These are phyloP conservation scores for Agriotes lineatus DNA, from an alignment of 2,888 invertebrate species.

Conservation along the genomic window DNA sequence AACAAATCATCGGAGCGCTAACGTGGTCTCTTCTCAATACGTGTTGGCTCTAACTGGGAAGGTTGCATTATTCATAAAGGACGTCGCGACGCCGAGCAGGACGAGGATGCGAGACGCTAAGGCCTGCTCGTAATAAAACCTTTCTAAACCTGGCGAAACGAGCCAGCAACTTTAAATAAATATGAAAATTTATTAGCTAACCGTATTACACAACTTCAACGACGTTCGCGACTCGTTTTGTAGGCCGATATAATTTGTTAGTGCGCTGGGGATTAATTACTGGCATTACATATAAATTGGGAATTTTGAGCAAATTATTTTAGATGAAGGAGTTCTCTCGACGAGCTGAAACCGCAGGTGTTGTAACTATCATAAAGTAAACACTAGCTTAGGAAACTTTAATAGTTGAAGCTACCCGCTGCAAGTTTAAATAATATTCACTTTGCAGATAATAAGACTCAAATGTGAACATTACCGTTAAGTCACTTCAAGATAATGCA, in stretches of 20 bases:
- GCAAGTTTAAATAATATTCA: too few species aligned
- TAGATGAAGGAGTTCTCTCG: too few species aligned
- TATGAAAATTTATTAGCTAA: slow-evolving; percentile 32
- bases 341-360: too few species aligned
- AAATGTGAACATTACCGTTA: too few species aligned
- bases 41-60: slow-evolving; percentile 48
- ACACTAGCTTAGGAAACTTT: too few species aligned
- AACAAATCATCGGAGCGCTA: slow-evolving; percentile 48
- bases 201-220: slow-evolving; percentile 21
- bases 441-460: too few species aligned
- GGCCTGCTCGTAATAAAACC: slow-evolving; percentile 33
- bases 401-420: too few species aligned
- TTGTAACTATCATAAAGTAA: background rate
- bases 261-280: background rate
- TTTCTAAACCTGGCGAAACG: slow-evolving; percentile 22
- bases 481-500: too few species aligned
- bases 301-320: slow-evolving; percentile 1
- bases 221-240: slow-evolving; percentile 21
- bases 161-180: slow-evolving; percentile 29
- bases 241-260: background rate
- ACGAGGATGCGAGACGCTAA: slow-evolving; percentile 43
- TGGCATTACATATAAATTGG: background rate
- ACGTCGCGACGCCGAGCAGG: slow-evolving; percentile 37
- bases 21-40: slow-evolving; percentile 47
- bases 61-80: slow-evolving; percentile 49